Percentiles rank a stretch among this genome's conserved stretches.
These are phyloP conservation scores for Porites lobata DNA, from an alignment of 92 coral and sea anemone genomes.

Conservation along the genomic window DNA sequence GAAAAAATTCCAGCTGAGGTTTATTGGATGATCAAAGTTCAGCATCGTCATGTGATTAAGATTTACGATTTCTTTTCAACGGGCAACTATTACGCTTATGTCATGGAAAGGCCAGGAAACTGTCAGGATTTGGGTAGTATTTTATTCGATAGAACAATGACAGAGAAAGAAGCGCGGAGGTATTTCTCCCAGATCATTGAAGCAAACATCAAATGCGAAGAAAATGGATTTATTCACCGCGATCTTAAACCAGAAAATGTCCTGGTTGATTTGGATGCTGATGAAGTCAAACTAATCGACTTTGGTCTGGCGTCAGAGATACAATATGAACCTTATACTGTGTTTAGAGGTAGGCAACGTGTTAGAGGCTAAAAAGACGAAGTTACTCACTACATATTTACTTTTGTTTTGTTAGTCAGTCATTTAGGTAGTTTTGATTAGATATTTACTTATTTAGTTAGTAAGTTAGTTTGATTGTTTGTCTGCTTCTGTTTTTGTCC, in stretches of 20 bases:
- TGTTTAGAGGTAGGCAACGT: neutral
- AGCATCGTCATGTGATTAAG: slow-evolving; percentile 8
- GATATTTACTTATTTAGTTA: no score
- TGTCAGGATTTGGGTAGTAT: neutral
- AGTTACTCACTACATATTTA: neutral
- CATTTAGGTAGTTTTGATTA: no score
- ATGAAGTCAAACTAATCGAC: neutral
- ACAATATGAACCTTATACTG: neutral
- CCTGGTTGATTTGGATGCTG: neutral
- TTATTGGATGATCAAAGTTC: neutral
- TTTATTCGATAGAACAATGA: neutral
- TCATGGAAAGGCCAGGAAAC: slow-evolving; percentile 18
- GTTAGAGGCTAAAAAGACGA: neutral
- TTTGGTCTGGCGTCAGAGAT: slow-evolving; percentile 5
- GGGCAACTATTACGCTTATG: neutral
- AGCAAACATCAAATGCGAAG: slow-evolving; percentile 9
- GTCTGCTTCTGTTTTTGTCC: no score
- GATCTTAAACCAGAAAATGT: slow-evolving; percentile 75
- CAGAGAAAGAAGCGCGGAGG: neutral
- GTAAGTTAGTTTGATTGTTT: no score
- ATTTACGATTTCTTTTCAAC: neutral
- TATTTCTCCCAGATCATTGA: neutral
- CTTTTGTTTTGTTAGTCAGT: neutral
- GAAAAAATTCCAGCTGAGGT: neutral
- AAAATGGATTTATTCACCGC: slow-evolving; percentile 53